Evolutionary conservation across 2,113 vertebrate species (phyloP).

Genomic region (Marmota monax): DNA sequence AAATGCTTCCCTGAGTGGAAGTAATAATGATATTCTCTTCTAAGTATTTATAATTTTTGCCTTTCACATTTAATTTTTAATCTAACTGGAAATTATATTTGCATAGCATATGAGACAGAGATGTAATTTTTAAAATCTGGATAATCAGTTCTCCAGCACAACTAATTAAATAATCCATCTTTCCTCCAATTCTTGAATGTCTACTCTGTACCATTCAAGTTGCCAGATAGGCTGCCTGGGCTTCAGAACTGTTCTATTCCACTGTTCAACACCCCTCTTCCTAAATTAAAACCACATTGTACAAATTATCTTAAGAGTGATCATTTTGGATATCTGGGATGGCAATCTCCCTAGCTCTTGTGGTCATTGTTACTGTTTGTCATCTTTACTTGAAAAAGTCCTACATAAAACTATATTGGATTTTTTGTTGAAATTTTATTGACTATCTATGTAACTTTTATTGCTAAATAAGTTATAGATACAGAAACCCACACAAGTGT

Average conservation of each 20-base stretch:
- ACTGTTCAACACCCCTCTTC: not conserved
- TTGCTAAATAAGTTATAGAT: not conserved
- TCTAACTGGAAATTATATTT: slow-evolving; percentile 5
- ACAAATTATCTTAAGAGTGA: not conserved
- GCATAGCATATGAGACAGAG: not conserved
- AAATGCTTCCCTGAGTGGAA: not conserved
- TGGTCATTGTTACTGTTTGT: not conserved
- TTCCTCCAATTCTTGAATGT: not conserved
- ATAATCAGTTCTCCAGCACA: not conserved
- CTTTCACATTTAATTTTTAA: slow-evolving; percentile 7
- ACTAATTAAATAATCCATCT: not conserved
- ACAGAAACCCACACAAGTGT: not conserved
- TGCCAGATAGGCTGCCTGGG: too few relatives aligned
- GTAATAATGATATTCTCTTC: not conserved
- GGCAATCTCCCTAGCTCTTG: not conserved
- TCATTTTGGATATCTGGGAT: not conserved
- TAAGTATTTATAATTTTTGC: not conserved
- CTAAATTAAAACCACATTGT: not conserved
- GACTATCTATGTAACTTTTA: not conserved
- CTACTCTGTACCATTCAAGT: not conserved
- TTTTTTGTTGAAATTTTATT: not conserved
- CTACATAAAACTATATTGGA: not conserved
- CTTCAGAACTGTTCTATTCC: not conserved
- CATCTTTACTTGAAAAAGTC: not conserved
- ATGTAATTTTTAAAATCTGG: not conserved